These are phyloP conservation scores for Pentamera pediparva DNA, from an alignment of 53 echinoderm and acorn worm genomes.

Conservation along the genomic window DNA sequence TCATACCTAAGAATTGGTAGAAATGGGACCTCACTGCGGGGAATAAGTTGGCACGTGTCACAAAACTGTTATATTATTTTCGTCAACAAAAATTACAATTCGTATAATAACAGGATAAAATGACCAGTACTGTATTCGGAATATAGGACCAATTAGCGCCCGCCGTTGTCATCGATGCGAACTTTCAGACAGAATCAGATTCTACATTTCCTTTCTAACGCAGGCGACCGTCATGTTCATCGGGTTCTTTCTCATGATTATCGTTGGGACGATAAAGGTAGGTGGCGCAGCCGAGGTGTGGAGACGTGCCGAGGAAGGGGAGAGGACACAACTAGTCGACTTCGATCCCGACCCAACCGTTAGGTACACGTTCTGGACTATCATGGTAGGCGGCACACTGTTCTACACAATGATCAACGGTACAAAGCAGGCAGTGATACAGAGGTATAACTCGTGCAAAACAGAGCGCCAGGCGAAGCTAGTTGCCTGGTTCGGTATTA, in stretches of 20 bases:
- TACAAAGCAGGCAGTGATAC: neutral
- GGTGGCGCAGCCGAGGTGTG: constrained; percentile 28
- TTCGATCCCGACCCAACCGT: constrained; percentile 16
- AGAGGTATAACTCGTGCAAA: constrained; percentile 27
- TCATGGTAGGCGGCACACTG: constrained; percentile 18
- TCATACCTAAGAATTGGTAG: no score
- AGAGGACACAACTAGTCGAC: constrained; percentile 23
- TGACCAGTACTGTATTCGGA: neutral
- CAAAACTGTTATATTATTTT: no score
- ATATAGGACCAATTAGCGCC: neutral
- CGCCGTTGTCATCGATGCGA: no score
- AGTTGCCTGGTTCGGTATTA: constrained; percentile 26
- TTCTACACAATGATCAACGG: constrained; percentile 15
- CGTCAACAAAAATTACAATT: no score
- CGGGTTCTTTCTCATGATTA: constrained; percentile 4
- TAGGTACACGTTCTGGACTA: constrained; percentile 28
- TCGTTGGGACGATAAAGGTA: neutral
- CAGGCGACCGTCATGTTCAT: constrained; percentile 14
- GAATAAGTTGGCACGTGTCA: no score
- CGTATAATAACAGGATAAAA: no score
- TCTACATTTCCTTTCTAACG: neutral
- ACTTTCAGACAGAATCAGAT: neutral
- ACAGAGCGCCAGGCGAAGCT: constrained; percentile 5
- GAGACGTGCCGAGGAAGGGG: constrained; percentile 14
- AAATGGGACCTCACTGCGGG: no score